Base-by-base conservation (phyloP, 1,140 invertebrate genomes). In the Cheumatopsyche charites region DNA sequence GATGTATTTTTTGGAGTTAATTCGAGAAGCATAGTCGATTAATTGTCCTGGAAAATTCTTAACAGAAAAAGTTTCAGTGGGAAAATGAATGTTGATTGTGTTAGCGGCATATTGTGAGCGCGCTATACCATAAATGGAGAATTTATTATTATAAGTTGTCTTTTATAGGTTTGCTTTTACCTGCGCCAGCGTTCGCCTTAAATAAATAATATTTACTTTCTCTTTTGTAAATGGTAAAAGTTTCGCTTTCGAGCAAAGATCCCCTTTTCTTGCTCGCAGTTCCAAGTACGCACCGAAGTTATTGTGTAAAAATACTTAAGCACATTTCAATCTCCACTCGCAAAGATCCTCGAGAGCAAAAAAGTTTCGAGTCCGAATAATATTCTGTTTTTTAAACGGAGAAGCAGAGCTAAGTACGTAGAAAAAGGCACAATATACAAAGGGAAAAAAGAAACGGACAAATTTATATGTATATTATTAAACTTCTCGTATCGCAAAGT, bases 301-400 rank as follows among this genome's bases (percentile, higher is more conserved):
- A 65, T 65, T 65, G 62, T 42, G 62, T 42, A 65, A 65, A 65
- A 65, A 65, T 65, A 65, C 62, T 65, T 65, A 65, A 65, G 43
- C 62, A 65, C 62, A 65, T 65, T 65, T 65, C 62, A 65, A 65
- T 65, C 62, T 65, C 15, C 62, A 36, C 29, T 42, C 19, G 29
- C 36, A 17, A 47, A 66, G 23, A 58, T 58, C n/a, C 63, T 66
- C 63, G 23, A 43, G 21, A 66, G 21, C 41, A 26, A 43, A 66
- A 47, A 66, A 66, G 42, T 66, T 66, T 66, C 43, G 23, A 29
- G 6, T 43, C 29, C 62, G 41, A 42, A 47, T 47, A 66, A 66
- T 47, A 26, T 47, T 66, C 43, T 66, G 63, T 66, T 66, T 66
- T 36, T 66, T 66, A 66, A 66, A 47, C 62, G 29, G 62, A 42